Evolutionary conservation across 2,888 invertebrate species (phyloP).

Genomic region (Campoplex nolae): DNA sequence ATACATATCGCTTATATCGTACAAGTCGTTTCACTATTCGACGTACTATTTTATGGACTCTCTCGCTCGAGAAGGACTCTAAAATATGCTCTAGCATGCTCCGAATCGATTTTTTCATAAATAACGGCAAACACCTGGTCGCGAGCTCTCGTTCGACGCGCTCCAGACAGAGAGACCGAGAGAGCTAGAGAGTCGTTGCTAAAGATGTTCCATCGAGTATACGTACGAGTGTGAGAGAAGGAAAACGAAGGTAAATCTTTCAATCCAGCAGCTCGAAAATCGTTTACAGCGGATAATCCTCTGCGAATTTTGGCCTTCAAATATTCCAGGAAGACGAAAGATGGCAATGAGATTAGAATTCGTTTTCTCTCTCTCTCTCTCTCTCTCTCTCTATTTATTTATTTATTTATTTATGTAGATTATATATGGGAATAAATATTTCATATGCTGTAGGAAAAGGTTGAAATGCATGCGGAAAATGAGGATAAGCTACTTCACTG

Average conservation of each 20-base stretch:
- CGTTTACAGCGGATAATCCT: background rate
- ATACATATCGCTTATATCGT: background rate
- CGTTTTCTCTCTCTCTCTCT: background rate
- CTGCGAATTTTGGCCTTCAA: constrained; percentile 1
- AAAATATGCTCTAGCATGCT: constrained; percentile 75
- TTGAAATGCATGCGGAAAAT: too few species aligned
- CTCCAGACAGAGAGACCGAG: background rate
- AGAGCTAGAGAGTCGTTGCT: background rate
- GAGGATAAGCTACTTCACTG: too few species aligned
- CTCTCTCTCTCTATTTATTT: background rate
- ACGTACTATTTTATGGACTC: constrained; percentile 63
- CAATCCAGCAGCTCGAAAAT: constrained; percentile 42
- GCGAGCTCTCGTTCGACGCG: constrained; percentile 23
- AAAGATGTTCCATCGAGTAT: constrained; percentile 38
- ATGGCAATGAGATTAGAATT: background rate
- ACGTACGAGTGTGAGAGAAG: background rate
- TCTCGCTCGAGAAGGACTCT: constrained; percentile 51
- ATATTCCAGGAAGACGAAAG: constrained; percentile 18
- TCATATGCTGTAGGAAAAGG: too few species aligned
- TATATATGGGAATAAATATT: background rate
- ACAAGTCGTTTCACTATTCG: constrained; percentile 42
- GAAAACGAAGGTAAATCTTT: constrained; percentile 52
- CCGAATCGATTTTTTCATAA: constrained; percentile 79
- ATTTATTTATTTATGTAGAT: too few species aligned
- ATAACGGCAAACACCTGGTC: constrained; percentile 75